A percentile compares a stretch with the other conserved stretches of the same genome.
Conservation (phyloP, 2,113 vertebrate genomes). For the Oreamnos americanus region DNA sequence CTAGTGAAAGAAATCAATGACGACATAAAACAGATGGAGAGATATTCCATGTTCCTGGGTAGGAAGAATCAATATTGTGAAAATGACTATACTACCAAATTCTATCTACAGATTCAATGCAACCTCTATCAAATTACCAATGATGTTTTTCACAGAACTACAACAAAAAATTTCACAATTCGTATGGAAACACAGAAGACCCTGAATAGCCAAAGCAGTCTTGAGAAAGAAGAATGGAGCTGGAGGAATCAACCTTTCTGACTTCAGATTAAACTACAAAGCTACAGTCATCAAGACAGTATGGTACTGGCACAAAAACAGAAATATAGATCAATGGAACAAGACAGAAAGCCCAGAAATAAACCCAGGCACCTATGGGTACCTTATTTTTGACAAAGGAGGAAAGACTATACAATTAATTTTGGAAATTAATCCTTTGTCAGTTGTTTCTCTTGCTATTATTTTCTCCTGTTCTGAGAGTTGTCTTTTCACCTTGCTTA, state of each 20-base stretch:
- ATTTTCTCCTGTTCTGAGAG: neutral
- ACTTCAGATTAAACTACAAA: neutral
- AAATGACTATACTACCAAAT: neutral
- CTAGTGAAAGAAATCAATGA: neutral
- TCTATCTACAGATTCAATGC: neutral
- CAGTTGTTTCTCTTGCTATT: neutral
- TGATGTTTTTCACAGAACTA: neutral
- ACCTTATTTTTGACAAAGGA: neutral
- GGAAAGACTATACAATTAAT: neutral
- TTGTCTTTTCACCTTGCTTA: neutral
- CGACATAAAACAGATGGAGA: neutral
- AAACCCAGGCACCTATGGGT: neutral
- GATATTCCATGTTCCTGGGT: neutral
- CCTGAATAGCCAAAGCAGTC: neutral
- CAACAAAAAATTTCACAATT: neutral
- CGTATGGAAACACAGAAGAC: neutral
- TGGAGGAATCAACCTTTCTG: neutral
- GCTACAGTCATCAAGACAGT: neutral
- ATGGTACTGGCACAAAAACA: neutral
- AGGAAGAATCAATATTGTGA: neutral
- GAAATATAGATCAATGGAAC: neutral
- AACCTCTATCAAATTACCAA: neutral
- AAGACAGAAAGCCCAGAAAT: neutral
- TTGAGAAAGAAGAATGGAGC: neutral
- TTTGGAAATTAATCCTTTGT: neutral